Evolutionary conservation across 2,888 invertebrate species (phyloP), one percentile per base, ranked within the genome.

Genomic region (Apotomis turbidana): DNA sequence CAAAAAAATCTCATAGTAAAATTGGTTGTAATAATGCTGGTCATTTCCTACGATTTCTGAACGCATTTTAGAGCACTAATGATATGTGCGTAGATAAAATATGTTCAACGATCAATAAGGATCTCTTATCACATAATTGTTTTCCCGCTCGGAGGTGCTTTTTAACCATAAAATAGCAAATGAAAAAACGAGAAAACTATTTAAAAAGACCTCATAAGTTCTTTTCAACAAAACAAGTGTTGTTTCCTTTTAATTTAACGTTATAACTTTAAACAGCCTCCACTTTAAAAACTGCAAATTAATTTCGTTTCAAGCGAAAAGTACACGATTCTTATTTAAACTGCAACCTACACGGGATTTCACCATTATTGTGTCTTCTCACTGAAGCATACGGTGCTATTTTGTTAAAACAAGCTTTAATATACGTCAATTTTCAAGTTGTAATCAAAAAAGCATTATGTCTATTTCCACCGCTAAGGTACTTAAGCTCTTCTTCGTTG

Each of bases 241-340:
- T 41, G 6, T 38, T 13, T 64, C 27, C 27, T 66, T 55, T 55
- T 54, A 55, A 66, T 66, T 66, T 66, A 41, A 52, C 44, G 41
- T 41, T 41, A 41, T 44, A 55, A 64, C 10, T 12, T 9, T 44
- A 54, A 41, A n/a, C 63, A 54, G 54, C 63, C 9, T n/a, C 38
- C 5, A 51, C 46, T 55, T 55, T 55, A 44, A 15, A 64, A 44
- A 41, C 51, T 59, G 68, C 68, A 52, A 59, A 68, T 59, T 67
- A 67, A 58, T 52, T 52, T 52, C 3, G 51, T 38, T 59, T 59
- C 10, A 52, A 51, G 57, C 10, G 51, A 51, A 51, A 59, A 67
- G 51, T 59, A 41, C 51, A 15, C 15, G 12, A 36, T 10, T 36
- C 12, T 5, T 57, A 12, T 57, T 57, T 36, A 57, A 10, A 54